Base-by-base conservation (phyloP, 2,113 vertebrate species). In the Alligator sinensis region DNA sequence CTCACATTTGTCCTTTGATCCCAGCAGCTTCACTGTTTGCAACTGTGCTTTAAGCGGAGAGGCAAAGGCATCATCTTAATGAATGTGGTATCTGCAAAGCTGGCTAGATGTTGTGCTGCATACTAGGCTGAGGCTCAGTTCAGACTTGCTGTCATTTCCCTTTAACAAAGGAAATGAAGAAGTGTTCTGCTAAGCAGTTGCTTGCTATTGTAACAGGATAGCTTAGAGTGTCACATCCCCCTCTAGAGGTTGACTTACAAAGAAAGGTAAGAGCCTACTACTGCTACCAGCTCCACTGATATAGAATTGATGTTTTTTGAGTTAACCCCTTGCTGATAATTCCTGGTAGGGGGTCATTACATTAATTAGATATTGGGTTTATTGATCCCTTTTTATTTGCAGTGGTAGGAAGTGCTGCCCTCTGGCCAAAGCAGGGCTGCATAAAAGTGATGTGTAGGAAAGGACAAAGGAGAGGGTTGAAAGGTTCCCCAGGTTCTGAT, bases 351-450 rank as follows among this genome's bases (percentile, higher is more conserved):
- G 93, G 82, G 61, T 92, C 62, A 78, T 34, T 82, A 77, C 4
- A 25, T 68, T 97, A 96, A 97, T 96, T 94, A 96, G 83, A 95
- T 97, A 9, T 80, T 94, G 94, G 77, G 27, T 95, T 96, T 92
- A 68, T 83, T 95, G 92, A 74, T 96, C 87, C 68, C 86, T 92
- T 91, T 86, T 60, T 54, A 79, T 81, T 94, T 91, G 75, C 81
- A 90, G 27, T 79, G 90, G 93, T 93, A 98, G 96, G 94, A 97
- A 96, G 81, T 47, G 2, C 72, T 59, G 82, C 77, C 28, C 16
- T 38, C 38, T 95, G 78, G 82, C 30, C 64, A 76, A 93, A 62
- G 80, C 96, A 88, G 81, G 80, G 38, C 58, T 82, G 94, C 78
- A 64, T 57, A 91, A 76, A 89, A 94, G 96, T 97, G 38, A 38